Percentiles rank a stretch among this genome's conserved stretches.
Conservation (phyloP, 1,140 invertebrate species). For the Cepaea nemoralis region DNA sequence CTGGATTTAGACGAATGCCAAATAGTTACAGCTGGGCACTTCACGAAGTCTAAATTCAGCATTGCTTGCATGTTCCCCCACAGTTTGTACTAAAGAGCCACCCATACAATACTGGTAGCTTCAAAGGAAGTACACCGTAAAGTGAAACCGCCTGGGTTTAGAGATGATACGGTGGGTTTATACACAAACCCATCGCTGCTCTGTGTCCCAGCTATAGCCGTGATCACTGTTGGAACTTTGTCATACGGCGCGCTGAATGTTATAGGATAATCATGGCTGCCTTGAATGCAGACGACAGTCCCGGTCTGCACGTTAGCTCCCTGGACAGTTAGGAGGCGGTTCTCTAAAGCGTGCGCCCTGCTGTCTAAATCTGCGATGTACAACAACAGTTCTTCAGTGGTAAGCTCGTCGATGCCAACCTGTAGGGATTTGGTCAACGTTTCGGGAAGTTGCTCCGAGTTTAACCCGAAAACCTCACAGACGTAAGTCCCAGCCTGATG, state of each 20-base stretch:
- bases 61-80: too few species aligned
- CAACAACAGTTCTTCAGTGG: background rate
- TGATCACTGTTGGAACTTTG: background rate
- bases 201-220: background rate
- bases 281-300: background rate
- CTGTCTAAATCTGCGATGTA: background rate
- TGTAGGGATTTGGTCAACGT: background rate
- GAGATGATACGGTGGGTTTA: background rate
- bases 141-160: background rate
- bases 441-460: background rate
- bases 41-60: too few species aligned
- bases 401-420: background rate
- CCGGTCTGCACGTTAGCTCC: background rate
- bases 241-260: background rate
- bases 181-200: background rate
- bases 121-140: background rate
- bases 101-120: background rate
- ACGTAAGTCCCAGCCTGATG: background rate
- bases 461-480: background rate
- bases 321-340: background rate
- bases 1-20: too few species aligned
- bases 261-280: background rate
- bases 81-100: background rate
- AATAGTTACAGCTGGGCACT: too few species aligned
- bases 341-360: background rate